Evolutionary conservation across 2,888 invertebrate genomes (phyloP).

Genomic region (Mayetiola destructor): DNA sequence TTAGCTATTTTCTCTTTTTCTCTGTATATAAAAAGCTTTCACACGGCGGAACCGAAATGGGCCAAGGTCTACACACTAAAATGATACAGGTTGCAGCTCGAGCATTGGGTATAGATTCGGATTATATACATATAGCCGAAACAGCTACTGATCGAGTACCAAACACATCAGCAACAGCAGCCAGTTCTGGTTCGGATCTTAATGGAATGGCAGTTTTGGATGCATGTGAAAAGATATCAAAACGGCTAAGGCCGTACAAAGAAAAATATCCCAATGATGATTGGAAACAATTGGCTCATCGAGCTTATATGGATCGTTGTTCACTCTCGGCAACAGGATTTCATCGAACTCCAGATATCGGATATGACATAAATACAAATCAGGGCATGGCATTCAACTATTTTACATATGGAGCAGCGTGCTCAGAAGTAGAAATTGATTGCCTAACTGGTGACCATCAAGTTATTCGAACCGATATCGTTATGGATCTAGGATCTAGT

Average conservation of each 20-base stretch:
- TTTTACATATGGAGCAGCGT: slow-evolving; percentile 72
- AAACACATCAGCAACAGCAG: slow-evolving; percentile 80
- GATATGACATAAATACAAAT: slow-evolving; percentile 54
- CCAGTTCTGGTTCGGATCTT: slow-evolving; percentile 74
- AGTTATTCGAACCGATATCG: slow-evolving; percentile 77
- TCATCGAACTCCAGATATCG: slow-evolving; percentile 59
- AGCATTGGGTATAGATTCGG: slow-evolving; percentile 50
- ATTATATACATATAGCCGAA: slow-evolving; percentile 66
- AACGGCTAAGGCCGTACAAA: slow-evolving; percentile 59
- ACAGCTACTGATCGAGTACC: slow-evolving; percentile 83
- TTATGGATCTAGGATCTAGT: slow-evolving; percentile 93
- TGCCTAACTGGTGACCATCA: slow-evolving; percentile 88
- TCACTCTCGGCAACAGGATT: slow-evolving; percentile 74
- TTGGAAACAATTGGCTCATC: slow-evolving; percentile 73
- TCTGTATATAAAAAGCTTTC: too few species aligned
- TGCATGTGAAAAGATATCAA: slow-evolving; percentile 61
- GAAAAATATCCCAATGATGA: slow-evolving; percentile 56
- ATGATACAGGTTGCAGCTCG: slow-evolving; percentile 83
- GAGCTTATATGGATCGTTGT: slow-evolving; percentile 62
- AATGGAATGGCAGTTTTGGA: slow-evolving; percentile 82
- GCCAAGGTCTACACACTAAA: slow-evolving; percentile 91
- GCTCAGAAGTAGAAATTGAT: slow-evolving; percentile 83
- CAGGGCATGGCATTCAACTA: slow-evolving; percentile 66
- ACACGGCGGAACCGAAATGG: slow-evolving; percentile 89
- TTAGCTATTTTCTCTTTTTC: too few species aligned